Base-by-base conservation (phyloP, 2,797 vertebrate genomes). In the Notamacropus eugenii region DNA sequence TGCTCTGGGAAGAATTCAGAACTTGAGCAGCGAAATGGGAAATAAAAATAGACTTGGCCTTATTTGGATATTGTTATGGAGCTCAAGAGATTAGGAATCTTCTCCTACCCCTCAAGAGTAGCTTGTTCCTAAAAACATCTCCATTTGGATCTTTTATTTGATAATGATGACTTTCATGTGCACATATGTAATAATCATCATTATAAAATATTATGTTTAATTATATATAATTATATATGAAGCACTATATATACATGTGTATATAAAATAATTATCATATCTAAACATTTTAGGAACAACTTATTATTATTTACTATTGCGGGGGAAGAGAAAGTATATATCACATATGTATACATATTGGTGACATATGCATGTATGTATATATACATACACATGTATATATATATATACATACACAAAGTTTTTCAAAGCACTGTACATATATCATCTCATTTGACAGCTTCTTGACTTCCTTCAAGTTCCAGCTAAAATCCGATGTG, bases 21-120 rank as follows among this genome's bases (percentile, higher is more conserved):
- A 90, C 9, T 0, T 3, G 40, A 91, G 12, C 8, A 0, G 92
- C 40, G 27, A 55, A 46, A 58, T 0, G 1, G 90, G 10, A 9
- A 1, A 29, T 46, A 34, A 34, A 14, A 0, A 0, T 0, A 0
- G 50, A 40, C 1, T 1, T 3, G 19, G 0, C 1, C 40, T 40
- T 0, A 0, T 52, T 9, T 2, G 52, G 55, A n/a, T 1, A 29
- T 52, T 34, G 0, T 0, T 54, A 19, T 27, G 29, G 59, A 52
- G 14, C 12, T 1, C 16, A 54, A 87, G 55, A 5, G 92, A 31
- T 57, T 5, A 6, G 19, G 14, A 27, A 14, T 91, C 92, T 55
- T 46, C 34, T 34, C n/a, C 91, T 74, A 0, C 57, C 54, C 52
- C 94, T 11, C 67, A 55, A 54, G 90, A 87, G 58, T 55, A 92